Evolutionary conservation across 92 coral and sea anemone genomes (phyloP), one percentile per base, ranked within the genome.

Genomic region (Zoanthus sociatus): DNA sequence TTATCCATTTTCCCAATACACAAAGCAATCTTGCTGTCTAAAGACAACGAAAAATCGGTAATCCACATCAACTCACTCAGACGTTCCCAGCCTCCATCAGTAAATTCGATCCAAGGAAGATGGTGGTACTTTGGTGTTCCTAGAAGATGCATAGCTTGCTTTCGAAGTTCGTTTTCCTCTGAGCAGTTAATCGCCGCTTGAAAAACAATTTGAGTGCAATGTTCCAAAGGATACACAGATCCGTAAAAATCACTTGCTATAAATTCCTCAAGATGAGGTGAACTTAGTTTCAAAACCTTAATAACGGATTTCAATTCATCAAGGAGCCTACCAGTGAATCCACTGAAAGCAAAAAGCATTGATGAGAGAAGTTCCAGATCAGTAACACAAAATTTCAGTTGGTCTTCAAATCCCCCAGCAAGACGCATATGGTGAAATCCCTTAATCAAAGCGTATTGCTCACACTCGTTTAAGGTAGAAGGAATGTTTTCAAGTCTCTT

Each of bases 41-140:
- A 66, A 18, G 85, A 63, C 31, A 81, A 37, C 42, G 46, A 45
- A 42, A 81, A 46, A 37, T 81, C 85, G 64, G 45, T 54, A 20
- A 81, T 68, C 60, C 60, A 63, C 9, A 15, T 10, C 56, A 63
- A 72, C 15, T 63, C 85, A 16, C 21, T 66, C 5, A 61, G 85
- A 20, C 63, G 85, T 21, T 81, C 74, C 85, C 85, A 26, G 26
- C 26, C 26, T 26, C 26, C 26, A 26, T 26, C 26, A 26, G 26
- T 26, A 26, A 26, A 26, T 72, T 81, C 85, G 7, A 81, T 81
- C 85, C 85, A 81, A 3, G 85, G 85, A 26, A 81, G 60, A 66
- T 44, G 72, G 16, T 50, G 64, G 85, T 79, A 79, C 74, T 79
- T 79, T 14, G 85, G 60, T 79, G 85, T 26, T 26, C 26, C 26